These are phyloP conservation scores for Lumbricus terrestris DNA, from an alignment of 2,888 invertebrate species.

Conservation along the genomic window DNA sequence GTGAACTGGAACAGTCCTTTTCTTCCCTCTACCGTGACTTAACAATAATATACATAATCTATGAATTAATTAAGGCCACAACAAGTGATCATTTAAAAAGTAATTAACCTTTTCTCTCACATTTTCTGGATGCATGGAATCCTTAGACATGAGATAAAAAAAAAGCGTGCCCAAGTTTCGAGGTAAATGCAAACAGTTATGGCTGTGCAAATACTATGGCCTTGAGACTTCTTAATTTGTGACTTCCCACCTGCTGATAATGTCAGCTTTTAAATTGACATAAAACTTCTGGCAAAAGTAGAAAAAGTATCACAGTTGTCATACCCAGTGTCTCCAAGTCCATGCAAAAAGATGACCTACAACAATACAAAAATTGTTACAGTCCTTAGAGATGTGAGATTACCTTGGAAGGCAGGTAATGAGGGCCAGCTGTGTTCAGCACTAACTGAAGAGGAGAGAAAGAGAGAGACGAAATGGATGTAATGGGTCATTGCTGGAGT, in stretches of 20 bases:
- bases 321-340: conserved; percentile 92
- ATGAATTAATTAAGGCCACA: not conserved
- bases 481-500: too few species aligned
- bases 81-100: not conserved
- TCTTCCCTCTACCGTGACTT: not conserved
- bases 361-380: conserved; percentile 57
- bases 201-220: not conserved
- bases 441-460: too few species aligned
- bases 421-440: too few species aligned
- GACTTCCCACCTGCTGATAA: not conserved
- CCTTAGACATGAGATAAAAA: not conserved
- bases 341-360: conserved; percentile 92
- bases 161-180: not conserved
- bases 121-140: not conserved
- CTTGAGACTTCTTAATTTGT: not conserved
- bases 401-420: too few species aligned
- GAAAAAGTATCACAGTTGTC: conserved; percentile 43
- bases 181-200: not conserved
- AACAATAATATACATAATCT: not conserved
- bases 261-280: not conserved
- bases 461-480: too few species aligned
- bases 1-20: not conserved
- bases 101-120: not conserved
- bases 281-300: conserved; percentile 42
- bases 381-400: too few species aligned